Percentiles rank a stretch among this genome's conserved stretches.
Conservation (phyloP, 2,113 vertebrate species). For the Larimichthys crocea region DNA sequence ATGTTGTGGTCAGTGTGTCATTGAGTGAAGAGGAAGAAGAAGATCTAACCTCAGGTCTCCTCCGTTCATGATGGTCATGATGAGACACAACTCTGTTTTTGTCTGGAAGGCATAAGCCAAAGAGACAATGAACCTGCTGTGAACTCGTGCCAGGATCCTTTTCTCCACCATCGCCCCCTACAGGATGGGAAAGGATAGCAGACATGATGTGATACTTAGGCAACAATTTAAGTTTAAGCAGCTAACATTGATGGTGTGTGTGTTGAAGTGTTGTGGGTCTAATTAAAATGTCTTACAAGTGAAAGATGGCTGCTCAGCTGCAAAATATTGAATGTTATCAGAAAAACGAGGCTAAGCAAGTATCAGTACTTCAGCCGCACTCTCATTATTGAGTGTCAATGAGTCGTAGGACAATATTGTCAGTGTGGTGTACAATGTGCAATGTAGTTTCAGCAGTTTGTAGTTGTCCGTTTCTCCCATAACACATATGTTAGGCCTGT, state of each 20-base stretch:
- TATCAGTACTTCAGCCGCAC: neutral
- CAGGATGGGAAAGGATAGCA: slow-evolving; percentile 24
- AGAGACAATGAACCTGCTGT: slow-evolving; percentile 90
- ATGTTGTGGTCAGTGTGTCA: neutral
- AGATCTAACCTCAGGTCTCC: slow-evolving; percentile 87
- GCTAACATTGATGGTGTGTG: neutral
- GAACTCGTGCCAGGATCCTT: slow-evolving; percentile 89
- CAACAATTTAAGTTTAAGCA: neutral
- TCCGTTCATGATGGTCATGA: slow-evolving; percentile 95
- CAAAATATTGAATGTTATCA: neutral
- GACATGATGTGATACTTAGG: neutral
- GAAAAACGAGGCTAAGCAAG: neutral
- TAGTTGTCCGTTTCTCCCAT: neutral
- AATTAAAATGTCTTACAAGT: neutral
- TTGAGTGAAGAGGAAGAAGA: neutral
- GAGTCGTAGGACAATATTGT: too few species aligned
- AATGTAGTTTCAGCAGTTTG: neutral
- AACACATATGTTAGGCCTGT: neutral
- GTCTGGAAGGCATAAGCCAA: slow-evolving; percentile 90
- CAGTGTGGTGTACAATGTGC: neutral
- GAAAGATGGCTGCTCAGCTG: neutral
- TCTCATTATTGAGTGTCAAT: too few species aligned
- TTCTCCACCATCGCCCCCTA: slow-evolving; percentile 91
- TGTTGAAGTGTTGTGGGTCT: neutral
- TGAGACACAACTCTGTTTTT: slow-evolving; percentile 90